Conservation (phyloP, 2,113 vertebrate species). For the Coreoperca whiteheadi region DNA sequence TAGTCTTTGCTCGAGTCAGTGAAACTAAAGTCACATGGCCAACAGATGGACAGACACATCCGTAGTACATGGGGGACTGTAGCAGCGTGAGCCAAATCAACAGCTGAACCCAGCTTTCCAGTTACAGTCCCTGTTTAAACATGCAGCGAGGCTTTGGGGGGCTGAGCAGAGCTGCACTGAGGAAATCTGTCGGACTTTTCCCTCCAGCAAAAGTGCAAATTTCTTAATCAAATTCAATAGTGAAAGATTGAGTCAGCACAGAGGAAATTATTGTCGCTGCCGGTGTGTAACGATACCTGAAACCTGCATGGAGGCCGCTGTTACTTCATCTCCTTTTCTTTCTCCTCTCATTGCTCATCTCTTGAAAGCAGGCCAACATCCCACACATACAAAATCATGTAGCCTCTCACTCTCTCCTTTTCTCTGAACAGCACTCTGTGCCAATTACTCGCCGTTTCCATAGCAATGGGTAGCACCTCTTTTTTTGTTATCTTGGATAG, state of each 20-base stretch:
- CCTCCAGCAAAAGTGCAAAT: constrained; percentile 23
- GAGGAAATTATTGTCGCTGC: not conserved
- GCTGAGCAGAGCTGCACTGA: not conserved
- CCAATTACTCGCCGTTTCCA: constrained; percentile 78
- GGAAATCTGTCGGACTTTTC: constrained; percentile 11
- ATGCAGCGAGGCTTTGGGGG: constrained; percentile 42
- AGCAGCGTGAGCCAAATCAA: constrained; percentile 67
- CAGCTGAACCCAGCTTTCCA: constrained; percentile 73
- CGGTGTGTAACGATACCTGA: constrained; percentile 34
- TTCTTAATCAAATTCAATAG: constrained; percentile 20
- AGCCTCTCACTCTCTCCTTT: constrained; percentile 45
- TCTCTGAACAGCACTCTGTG: constrained; percentile 70
- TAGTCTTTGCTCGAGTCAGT: too few relatives aligned
- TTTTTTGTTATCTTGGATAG: constrained; percentile 51
- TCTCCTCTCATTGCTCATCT: constrained; percentile 54
- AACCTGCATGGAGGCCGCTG: constrained; percentile 36
- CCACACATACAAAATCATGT: constrained; percentile 53
- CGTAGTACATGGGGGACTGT: constrained; percentile 45
- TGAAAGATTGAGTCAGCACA: not conserved
- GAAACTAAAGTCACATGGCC: constrained; percentile 54
- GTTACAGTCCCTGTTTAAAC: constrained; percentile 63
- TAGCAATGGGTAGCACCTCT: constrained; percentile 68
- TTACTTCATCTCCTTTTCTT: constrained; percentile 42
- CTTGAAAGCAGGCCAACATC: constrained; percentile 70
- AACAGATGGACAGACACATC: constrained; percentile 73